A percentile compares a stretch with the other conserved stretches of the same genome.
These are phyloP conservation scores for Molorchus minor DNA, from an alignment of 2,888 invertebrate species.

Conservation along the genomic window DNA sequence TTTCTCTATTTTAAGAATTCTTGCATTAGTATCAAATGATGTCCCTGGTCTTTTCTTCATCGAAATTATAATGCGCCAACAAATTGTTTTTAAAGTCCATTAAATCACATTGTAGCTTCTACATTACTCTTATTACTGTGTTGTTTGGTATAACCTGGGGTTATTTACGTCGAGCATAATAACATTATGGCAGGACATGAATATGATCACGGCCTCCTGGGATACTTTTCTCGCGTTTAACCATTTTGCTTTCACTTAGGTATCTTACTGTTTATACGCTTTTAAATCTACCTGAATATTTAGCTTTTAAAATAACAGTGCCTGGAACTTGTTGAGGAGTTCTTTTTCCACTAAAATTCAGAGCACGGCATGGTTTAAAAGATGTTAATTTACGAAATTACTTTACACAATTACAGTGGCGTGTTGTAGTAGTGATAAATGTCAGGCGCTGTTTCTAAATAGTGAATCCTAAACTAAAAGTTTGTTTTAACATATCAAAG, in stretches of 20 bases:
- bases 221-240: constrained; percentile 57
- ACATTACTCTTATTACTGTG: constrained; percentile 58
- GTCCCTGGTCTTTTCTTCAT: no score
- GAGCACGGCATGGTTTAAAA: no score
- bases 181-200: constrained; percentile 60
- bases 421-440: no score
- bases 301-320: constrained; percentile 31
- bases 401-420: no score
- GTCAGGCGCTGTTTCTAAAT: no score
- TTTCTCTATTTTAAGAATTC: no score
- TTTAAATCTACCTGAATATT: constrained; percentile 50
- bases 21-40: no score
- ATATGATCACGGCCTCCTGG: constrained; percentile 57
- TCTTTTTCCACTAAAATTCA: not conserved
- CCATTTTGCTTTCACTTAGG: constrained; percentile 56
- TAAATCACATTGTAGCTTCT: constrained; percentile 56
- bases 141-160: constrained; percentile 52
- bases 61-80: constrained; percentile 19
- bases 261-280: constrained; percentile 53
- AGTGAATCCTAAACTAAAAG: no score
- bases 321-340: constrained; percentile 10
- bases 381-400: no score
- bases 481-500: no score
- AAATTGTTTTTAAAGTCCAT: constrained; percentile 53
- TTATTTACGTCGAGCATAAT: constrained; percentile 51